Evolutionary conservation across 2,888 invertebrate species (phyloP), one percentile per base, ranked within the genome.

Genomic region (Kryphioiulus occultus): DNA sequence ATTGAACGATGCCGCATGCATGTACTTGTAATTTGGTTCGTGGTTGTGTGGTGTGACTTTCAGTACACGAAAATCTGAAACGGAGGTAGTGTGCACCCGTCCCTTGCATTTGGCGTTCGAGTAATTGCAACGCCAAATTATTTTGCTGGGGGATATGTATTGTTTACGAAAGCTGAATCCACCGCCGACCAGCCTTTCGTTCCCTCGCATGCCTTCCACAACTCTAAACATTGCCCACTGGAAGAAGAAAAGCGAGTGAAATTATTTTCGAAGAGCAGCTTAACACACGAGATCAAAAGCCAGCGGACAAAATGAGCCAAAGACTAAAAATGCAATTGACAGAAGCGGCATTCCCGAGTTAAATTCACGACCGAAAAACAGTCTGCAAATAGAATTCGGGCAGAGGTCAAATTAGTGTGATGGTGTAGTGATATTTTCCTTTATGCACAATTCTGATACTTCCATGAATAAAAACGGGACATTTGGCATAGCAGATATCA

Each of bases 161-260:
- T 53, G 53, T n/a, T 53, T 53, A n/a, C 53, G 53, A 53, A 53
- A 53, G 53, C 53, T 53, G 53, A 53, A 53, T 53, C 53, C 53
- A 53, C 53, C 53, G 53, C 53, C 53, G 53, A 53, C 53, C 53
- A 53, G 53, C 53, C 53, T 53, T 7, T 53, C 53, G 53, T n/a
- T 53, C 53, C 53, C 53, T 53, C 53, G 7, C 4, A 53, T 53
- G 53, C 53, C 53, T 53, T 53, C 53, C 53, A 53, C 53, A 53
- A 53, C n/a, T 53, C 53, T 53, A 53, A n/a, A 53, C 53, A 53
- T 53, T 53, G 19, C 53, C 53, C 53, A n/a, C 53, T 53, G 53
- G 53, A 53, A 53, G 53, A 12, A 53, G 53, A 53, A 53, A 53
- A 53, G 53, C 53, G 53, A 53, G 53, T 53, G 53, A 53, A 53